Evolutionary conservation across 1,140 invertebrate species (phyloP).

Genomic region (Chymomyza costata): DNA sequence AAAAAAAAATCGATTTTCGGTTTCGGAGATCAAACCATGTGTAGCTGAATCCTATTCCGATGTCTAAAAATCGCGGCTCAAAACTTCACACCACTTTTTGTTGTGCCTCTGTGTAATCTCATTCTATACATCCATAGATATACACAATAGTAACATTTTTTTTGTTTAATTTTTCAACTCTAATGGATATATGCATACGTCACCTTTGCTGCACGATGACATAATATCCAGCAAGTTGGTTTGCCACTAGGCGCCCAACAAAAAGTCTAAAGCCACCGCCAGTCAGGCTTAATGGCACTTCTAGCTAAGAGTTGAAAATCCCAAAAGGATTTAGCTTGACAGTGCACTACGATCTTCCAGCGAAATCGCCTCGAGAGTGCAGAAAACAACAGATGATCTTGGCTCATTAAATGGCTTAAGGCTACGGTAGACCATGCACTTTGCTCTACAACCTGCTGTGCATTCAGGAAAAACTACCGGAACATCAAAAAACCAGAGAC

Average conservation of each 20-base stretch:
- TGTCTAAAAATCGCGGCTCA: too few species aligned
- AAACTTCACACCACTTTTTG: too few species aligned
- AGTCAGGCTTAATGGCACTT: constrained; percentile 38
- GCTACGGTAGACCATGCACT: constrained; percentile 28
- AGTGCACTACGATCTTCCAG: constrained; percentile 34
- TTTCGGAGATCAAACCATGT: too few species aligned
- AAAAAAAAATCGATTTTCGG: too few species aligned
- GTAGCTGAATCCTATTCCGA: too few species aligned
- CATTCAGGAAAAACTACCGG: constrained; percentile 31
- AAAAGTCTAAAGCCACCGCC: neutral
- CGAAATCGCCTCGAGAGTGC: constrained; percentile 26
- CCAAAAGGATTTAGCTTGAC: constrained; percentile 4
- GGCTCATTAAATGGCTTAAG: constrained; percentile 68
- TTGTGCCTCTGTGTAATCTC: too few species aligned
- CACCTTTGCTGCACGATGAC: constrained; percentile 21
- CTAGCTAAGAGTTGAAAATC: constrained; percentile 25
- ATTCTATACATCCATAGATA: too few species aligned
- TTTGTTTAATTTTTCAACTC: too few species aligned
- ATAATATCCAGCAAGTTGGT: neutral
- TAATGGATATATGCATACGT: too few species aligned
- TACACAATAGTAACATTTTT: too few species aligned
- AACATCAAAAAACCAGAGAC: constrained; percentile 38
- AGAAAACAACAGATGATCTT: constrained; percentile 51
- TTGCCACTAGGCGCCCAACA: too few species aligned
- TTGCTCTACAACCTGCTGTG: constrained; percentile 43